Base-by-base conservation (phyloP, 2,888 invertebrate genomes). In the Himalopsyche anomala region DNA sequence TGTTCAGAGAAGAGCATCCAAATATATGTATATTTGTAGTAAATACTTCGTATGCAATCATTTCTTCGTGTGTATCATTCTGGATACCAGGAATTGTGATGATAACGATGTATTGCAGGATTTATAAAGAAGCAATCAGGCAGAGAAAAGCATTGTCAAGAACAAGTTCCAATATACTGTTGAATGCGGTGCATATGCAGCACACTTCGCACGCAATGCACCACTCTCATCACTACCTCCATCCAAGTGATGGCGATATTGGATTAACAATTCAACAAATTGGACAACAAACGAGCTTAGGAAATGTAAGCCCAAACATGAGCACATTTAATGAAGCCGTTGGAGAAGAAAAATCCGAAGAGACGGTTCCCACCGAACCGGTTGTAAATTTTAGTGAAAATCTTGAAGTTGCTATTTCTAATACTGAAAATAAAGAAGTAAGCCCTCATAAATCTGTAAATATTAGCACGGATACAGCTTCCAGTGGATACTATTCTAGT, bases 41-140 rank as follows among this genome's bases (percentile, higher is more conserved):
- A 19, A 98, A 98, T 91, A 95, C 95, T 91, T 95, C 96, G 55
- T 98, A 98, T 90, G 97, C 97, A 11, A 94, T 98, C 86, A 96
- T 98, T 88, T 97, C 97, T 82, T 98, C 97, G 86, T 96, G 97
- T 89, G 96, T 98, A 62, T 97, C 97, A 54, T 98, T 98, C 91
- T 98, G 98, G 98, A 97, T 98, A 91, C 98, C 98, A 6, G 97
- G 97, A 89, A 91, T 97, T 85, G 97, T 98, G 51, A 98, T 98
- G 98, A 95, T 98, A 90, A 96, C 96, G 80, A 98, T 98, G 96
- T 98, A 98, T 92, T 97, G 95, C 92, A 94, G 96, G 90, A 97
- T 97, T 90, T 96, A 95, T 91, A 93, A 96, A 90, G 97, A 97
- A 92, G 97, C 97, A 2, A 95, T 97, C 15, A 93, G 97, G 74